Conservation (phyloP, 2,113 vertebrate genomes). For the Sylvilagus bachmani region DNA sequence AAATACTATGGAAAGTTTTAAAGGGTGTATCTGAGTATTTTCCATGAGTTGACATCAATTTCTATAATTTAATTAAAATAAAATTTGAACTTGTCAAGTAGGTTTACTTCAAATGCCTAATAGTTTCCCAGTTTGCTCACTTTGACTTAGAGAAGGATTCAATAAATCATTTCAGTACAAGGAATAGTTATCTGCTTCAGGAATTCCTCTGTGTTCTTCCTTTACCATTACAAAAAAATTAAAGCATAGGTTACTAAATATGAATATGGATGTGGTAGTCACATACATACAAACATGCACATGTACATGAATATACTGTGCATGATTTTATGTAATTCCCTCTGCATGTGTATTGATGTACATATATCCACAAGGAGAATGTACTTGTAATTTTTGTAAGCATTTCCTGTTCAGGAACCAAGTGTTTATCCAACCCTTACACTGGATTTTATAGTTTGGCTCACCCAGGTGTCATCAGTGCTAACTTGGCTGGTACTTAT, state of each 20-base stretch:
- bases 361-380: background rate
- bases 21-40: background rate
- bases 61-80: background rate
- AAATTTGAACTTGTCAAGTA: background rate
- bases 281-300: background rate
- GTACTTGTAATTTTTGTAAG: background rate
- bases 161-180: background rate
- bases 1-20: background rate
- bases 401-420: background rate
- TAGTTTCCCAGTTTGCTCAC: background rate
- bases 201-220: background rate
- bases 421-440: background rate
- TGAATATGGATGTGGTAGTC: background rate
- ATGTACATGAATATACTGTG: background rate
- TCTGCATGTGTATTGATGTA: background rate
- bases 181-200: background rate
- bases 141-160: conserved; percentile 9
- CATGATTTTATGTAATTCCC: too few species aligned
- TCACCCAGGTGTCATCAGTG: background rate
- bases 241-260: conserved; percentile 28
- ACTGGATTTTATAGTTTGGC: background rate
- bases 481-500: background rate
- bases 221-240: background rate
- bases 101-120: background rate
- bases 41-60: background rate